These are phyloP conservation scores for Petrocephalus microphthalmus DNA, from an alignment of 2,113 vertebrate species.

Conservation along the genomic window DNA sequence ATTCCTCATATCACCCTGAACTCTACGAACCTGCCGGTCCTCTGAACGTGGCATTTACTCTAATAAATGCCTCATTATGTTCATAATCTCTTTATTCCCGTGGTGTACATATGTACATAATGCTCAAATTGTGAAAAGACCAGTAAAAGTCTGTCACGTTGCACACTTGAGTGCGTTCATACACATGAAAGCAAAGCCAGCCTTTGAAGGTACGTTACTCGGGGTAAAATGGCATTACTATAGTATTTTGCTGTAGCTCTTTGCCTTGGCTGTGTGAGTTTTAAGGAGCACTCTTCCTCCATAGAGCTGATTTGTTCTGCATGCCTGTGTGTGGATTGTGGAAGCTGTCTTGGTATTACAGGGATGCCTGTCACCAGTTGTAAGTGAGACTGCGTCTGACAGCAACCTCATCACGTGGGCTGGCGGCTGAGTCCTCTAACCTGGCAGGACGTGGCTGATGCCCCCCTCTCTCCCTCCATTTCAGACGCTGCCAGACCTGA, in stretches of 20 bases:
- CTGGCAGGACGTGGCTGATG: conserved; percentile 15
- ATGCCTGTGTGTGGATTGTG: neutral
- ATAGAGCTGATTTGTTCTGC: neutral
- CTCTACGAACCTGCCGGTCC: neutral
- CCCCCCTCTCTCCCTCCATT: conserved; percentile 37
- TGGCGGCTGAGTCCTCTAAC: neutral
- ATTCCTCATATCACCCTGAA: neutral
- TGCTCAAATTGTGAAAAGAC: neutral
- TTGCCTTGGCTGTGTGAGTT: neutral
- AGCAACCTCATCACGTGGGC: neutral
- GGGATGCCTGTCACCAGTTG: neutral
- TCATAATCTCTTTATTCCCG: neutral
- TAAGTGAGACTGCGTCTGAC: neutral
- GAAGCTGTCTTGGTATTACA: neutral
- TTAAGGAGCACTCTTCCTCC: neutral
- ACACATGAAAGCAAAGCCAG: neutral
- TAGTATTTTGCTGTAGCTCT: neutral
- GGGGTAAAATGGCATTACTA: neutral
- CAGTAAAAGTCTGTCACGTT: neutral
- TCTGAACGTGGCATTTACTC: neutral
- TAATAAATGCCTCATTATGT: neutral
- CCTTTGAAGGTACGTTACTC: neutral
- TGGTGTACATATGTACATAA: neutral
- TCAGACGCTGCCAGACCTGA: conserved; percentile 97
- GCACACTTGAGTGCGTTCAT: neutral